These are phyloP conservation scores for Hemichromis elongatus DNA, from an alignment of 2,113 vertebrate genomes.

Conservation along the genomic window DNA sequence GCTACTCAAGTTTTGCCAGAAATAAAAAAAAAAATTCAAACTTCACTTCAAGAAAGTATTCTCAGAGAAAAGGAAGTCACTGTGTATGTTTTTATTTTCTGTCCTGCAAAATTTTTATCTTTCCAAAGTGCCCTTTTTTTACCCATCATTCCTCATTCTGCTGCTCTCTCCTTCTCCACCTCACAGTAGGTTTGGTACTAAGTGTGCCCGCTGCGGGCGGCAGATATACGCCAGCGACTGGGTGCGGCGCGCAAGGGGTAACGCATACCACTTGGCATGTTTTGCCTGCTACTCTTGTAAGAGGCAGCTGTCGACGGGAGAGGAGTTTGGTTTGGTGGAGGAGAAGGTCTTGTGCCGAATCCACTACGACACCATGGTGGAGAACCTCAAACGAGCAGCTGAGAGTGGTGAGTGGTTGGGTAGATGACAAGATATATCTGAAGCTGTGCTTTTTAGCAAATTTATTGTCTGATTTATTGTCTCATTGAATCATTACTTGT, in stretches of 20 bases:
- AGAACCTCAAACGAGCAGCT: constrained; percentile 92
- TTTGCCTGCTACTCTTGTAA: constrained; percentile 98
- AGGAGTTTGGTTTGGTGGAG: constrained; percentile 96
- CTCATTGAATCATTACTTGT: background rate
- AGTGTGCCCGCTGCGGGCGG: constrained; percentile 92
- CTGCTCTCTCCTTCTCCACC: constrained; percentile 40
- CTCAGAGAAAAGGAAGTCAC: background rate
- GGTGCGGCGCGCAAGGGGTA: constrained; percentile 92
- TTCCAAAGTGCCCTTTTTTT: background rate
- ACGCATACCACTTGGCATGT: constrained; percentile 95
- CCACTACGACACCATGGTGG: constrained; percentile 98
- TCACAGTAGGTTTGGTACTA: constrained; percentile 95
- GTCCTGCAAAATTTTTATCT: background rate
- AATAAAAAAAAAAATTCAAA: constrained; percentile 15
- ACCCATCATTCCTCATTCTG: background rate
- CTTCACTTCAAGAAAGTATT: background rate
- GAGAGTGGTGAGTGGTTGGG: constrained; percentile 83
- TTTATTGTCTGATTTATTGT: background rate
- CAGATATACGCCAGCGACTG: constrained; percentile 98
- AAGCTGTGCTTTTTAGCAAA: background rate
- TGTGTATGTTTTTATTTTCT: background rate
- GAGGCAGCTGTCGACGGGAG: constrained; percentile 93
- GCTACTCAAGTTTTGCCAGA: constrained; percentile 35
- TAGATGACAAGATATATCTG: background rate
- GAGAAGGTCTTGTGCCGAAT: constrained; percentile 96